Conservation (phyloP, 53 echinoderm and acorn worm genomes). For the Astropecten irregularis region DNA sequence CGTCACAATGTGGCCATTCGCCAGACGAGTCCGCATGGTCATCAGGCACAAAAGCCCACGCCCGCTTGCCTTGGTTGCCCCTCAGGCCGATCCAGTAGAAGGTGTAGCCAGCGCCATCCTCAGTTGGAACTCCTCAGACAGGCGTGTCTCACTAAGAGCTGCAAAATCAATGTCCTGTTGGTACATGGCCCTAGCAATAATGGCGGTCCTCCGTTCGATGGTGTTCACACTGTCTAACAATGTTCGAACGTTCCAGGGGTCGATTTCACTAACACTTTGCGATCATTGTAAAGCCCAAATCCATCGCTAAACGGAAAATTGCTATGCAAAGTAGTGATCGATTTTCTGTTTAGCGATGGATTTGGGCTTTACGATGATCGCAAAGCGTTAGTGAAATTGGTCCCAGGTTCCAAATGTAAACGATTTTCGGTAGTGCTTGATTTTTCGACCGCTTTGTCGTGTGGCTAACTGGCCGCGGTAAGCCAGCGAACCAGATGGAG, state of each 20-base stretch:
- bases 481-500: slow-evolving; percentile 22
- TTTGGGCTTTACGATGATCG: too few relatives aligned
- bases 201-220: neutral
- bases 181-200: neutral
- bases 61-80: slow-evolving; percentile 3
- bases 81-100: slow-evolving; percentile 23
- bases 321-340: too few relatives aligned
- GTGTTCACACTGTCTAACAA: neutral
- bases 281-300: too few relatives aligned
- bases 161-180: neutral
- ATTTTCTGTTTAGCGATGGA: too few relatives aligned
- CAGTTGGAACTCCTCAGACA: neutral
- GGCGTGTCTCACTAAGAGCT: slow-evolving; percentile 23
- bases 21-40: neutral
- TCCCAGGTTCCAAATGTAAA: neutral
- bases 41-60: slow-evolving; percentile 4
- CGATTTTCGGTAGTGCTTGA: too few relatives aligned
- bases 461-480: slow-evolving; percentile 2
- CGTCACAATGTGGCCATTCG: neutral
- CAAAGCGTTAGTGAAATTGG: too few relatives aligned
- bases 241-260: neutral
- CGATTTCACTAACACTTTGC: too few relatives aligned
- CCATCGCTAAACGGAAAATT: too few relatives aligned
- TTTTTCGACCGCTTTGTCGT: neutral
- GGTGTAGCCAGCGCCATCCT: slow-evolving; percentile 21